These are phyloP conservation scores for Platorchestia sp. DNA, from an alignment of 1,140 invertebrate species.

Conservation along the genomic window DNA sequence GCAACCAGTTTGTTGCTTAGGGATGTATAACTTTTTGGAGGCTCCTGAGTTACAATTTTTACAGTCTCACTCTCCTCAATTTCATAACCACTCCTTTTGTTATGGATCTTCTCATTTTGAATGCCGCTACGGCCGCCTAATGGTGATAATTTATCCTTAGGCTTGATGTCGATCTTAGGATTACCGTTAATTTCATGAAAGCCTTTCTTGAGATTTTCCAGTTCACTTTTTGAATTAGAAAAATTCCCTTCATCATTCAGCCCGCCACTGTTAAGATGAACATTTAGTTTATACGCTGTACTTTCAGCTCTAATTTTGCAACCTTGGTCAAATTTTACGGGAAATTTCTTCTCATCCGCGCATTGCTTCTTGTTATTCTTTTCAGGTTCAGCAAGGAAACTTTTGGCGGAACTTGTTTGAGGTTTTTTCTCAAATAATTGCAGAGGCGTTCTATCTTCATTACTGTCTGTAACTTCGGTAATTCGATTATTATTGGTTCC, in stretches of 20 bases:
- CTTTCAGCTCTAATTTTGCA: neutral
- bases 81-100: neutral
- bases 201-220: neutral
- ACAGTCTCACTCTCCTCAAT: neutral
- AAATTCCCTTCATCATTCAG: neutral
- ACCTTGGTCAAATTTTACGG: neutral
- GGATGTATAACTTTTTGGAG: neutral
- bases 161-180: neutral
- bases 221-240: neutral
- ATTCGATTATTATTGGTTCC: constrained; percentile 55
- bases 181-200: neutral
- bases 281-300: neutral
- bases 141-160: neutral
- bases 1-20: neutral
- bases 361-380: constrained; percentile 1
- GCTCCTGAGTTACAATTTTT: neutral
- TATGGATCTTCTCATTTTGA: neutral
- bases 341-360: neutral
- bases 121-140: neutral
- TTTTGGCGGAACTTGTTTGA: constrained; percentile 13
- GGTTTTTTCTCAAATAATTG: constrained; percentile 42
- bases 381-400: constrained; percentile 20
- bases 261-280: neutral
- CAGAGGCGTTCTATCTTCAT: constrained; percentile 49
- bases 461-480: constrained; percentile 53